phyloP scores from a whole-genome alignment of 2,113 vertebrate species.

The Nerophis lumbriciformis region DNA sequence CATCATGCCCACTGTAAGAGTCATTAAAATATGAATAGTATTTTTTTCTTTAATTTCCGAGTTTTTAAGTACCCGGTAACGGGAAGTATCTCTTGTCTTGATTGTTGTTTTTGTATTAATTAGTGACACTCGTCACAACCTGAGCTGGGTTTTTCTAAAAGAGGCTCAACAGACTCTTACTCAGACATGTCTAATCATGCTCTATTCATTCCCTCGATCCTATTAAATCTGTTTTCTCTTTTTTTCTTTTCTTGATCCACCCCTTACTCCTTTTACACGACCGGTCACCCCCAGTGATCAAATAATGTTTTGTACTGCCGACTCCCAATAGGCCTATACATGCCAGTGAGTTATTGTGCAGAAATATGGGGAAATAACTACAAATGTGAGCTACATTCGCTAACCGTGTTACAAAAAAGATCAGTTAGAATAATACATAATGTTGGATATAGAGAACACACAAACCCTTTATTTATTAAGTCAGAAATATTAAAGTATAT shows the following conservation, averaged over 20 bases:
- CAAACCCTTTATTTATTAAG: too few species aligned
- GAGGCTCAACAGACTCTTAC: background rate
- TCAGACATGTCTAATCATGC: background rate
- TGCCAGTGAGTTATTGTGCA: background rate
- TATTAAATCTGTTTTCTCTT: background rate
- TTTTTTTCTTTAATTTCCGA: background rate
- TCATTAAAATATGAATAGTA: background rate
- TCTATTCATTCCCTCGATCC: slow-evolving; percentile 4
- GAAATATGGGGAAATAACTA: too few species aligned
- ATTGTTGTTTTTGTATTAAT: slow-evolving; percentile 8
- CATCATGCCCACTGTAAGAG: background rate
- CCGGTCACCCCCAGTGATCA: slow-evolving; percentile 44
- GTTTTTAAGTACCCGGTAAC: background rate
- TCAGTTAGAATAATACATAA: too few species aligned
- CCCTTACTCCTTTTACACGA: slow-evolving; percentile 18
- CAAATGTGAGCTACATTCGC: too few species aligned
- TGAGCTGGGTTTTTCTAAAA: background rate
- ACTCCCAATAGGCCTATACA: slow-evolving; percentile 39
- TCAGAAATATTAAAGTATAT: too few species aligned
- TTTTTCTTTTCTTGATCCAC: slow-evolving; percentile 18
- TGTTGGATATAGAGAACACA: too few species aligned
- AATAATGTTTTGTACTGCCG: slow-evolving; percentile 11
- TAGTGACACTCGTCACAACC: background rate
- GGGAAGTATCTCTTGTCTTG: background rate
- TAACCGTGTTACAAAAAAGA: too few species aligned